Evolutionary conservation across 2,888 invertebrate species (phyloP), one percentile per base, ranked within the genome.

Genomic region (Catocala sponsa): DNA sequence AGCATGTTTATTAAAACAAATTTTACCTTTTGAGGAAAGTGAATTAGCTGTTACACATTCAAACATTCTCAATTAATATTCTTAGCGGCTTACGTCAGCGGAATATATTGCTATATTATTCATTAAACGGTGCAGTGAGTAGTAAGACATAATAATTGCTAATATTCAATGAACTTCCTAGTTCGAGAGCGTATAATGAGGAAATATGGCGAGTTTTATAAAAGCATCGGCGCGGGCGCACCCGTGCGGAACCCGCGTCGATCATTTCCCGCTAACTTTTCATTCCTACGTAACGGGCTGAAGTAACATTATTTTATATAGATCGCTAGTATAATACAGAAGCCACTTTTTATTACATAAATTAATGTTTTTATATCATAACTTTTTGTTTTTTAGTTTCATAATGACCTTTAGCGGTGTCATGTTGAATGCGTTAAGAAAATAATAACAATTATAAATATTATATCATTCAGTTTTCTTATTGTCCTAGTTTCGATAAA

Each of bases 151-250:
- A 41, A 63, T 65, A 64, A 55, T 65, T 62, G 60, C 48, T 64
- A 60, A 65, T 76, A 72, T 74, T 73, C 64, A 71, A 70, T 67
- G 59, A 65, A 74, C 74, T 84, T 79, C 79, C 78, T 76, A 63
- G 76, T 73, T 63, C 65, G 68, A 65, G 55, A 79, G 68, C 63
- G 68, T 74, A 75, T 81, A 86, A 87, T 84, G 73, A 87, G 87
- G 89, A 88, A 89, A 76, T 72, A 64, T 70, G 52, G 71, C 56
- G 66, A 65, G 78, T 77, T 79, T 72, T 76, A 79, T 74, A 66
- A 57, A 63, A 58, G 58, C 42, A 58, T 55, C 43, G 47, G 78
- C 72, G 73, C 75, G 63, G 58, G 73, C 67, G 83, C 80, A 79
- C 70, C 77, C 81, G 73, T 75, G 79, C 81, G 79, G 79, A 86